Base-by-base conservation (phyloP, 2,113 vertebrate genomes). In the Pontoporia blainvillei region DNA sequence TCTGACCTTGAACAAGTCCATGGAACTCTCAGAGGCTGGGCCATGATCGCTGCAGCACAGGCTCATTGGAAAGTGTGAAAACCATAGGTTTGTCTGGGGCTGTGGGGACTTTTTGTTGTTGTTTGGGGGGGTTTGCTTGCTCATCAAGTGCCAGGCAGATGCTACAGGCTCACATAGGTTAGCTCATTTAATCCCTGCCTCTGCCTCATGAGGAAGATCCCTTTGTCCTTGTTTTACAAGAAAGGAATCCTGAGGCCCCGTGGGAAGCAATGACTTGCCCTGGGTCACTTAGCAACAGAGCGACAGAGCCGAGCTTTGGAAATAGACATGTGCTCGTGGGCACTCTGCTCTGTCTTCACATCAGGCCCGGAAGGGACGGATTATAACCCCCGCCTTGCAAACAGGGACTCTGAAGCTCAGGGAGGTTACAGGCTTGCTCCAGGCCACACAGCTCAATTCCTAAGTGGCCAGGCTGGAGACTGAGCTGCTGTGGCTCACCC, bases 321-420 rank as follows among this genome's bases (percentile, higher is more conserved):
- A 86, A 57, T 11, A 54, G 6, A 21, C 34, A 7, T 34, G 25
- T 12, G 31, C 17, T 15, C 11, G 1, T 52, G 8, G 5, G 9
- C 17, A 2, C 66, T 17, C 5, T n/a, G 36, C 8, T 36, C 5
- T 25, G 75, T 82, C 76, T 2, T 72, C 23, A 62, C 25, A 4
- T 6, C 62, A 3, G 23, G 23, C 57, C 82, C 29, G 6, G 21
- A 23, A 49, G 4, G 25, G 7, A 12, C 0, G 1, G 23, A 73
- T 39, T 44, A 5, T 21, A 46, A 57, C 9, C 61, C 23, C 36
- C 2, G 23, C 39, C 64, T 54, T 12, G 18, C 6, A 44, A 6
- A 31, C 0, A 0, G 27, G 76, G 36, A 34, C 52, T 54, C 52
- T 21, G 49, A 67, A 54, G 27, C 36, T 36, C 66, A 8, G 34